Conservation (phyloP, 1,140 invertebrate genomes). For the Stegodyphus dumicola region DNA sequence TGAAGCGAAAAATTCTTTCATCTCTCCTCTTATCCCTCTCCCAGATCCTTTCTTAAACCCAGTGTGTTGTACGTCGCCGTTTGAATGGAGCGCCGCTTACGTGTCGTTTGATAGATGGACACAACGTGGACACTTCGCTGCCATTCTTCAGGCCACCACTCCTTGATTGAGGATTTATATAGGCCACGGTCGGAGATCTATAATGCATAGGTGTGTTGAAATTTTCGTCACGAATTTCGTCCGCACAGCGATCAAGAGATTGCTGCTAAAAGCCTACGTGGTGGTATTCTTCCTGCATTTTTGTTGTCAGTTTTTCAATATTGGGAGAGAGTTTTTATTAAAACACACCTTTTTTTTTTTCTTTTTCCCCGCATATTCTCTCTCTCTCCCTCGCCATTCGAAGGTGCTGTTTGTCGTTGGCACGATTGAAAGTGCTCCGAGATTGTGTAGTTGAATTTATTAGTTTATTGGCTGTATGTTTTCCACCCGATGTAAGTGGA, state of each 20-base stretch:
- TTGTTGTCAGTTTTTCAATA: neutral
- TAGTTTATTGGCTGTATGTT: neutral
- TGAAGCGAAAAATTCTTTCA: neutral
- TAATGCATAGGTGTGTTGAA: neutral
- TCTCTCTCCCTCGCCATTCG: too few relatives aligned
- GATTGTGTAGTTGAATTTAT: neutral
- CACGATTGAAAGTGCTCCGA: neutral
- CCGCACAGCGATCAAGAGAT: neutral
- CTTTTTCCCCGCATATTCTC: too few relatives aligned
- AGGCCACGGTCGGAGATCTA: neutral
- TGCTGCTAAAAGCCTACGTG: neutral
- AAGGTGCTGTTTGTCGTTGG: too few relatives aligned
- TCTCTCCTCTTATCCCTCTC: neutral
- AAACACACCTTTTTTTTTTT: too few relatives aligned
- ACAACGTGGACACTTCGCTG: neutral
- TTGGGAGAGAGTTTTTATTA: neutral
- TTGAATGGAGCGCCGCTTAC: neutral
- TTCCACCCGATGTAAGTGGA: neutral
- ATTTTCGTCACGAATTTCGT: neutral
- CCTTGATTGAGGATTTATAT: neutral
- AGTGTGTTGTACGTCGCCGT: neutral
- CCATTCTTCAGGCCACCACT: neutral
- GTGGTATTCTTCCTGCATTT: neutral
- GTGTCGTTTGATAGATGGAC: neutral
- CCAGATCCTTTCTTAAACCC: too few relatives aligned